Conservation (phyloP, 1,140 invertebrate genomes). For the Drosophila oshimai region DNA sequence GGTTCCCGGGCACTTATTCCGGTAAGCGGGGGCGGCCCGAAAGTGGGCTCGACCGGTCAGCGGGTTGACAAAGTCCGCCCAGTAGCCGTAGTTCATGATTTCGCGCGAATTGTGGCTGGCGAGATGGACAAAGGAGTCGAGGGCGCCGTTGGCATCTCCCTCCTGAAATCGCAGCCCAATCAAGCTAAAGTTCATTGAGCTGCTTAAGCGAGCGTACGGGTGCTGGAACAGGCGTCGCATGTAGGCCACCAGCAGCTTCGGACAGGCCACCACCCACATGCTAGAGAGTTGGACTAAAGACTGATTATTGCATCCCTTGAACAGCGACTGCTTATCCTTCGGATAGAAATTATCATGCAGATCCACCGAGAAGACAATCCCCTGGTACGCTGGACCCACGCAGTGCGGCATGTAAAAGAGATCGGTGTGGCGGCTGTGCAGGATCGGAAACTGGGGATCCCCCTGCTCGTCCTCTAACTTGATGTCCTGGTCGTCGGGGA, state of each 20-base stretch:
- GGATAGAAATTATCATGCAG: neutral
- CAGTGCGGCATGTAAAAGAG: constrained; percentile 52
- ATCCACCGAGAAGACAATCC: constrained; percentile 19
- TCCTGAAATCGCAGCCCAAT: constrained; percentile 34
- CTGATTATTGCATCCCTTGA: neutral
- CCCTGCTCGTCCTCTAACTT: constrained; percentile 16
- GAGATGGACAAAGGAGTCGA: constrained; percentile 43
- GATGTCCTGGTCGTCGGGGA: constrained; percentile 43
- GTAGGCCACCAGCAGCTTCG: constrained; percentile 27
- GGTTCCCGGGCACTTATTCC: neutral
- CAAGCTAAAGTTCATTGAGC: constrained; percentile 37
- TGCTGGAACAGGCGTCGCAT: constrained; percentile 24
- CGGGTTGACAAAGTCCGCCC: constrained; percentile 66
- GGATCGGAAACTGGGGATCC: constrained; percentile 15
- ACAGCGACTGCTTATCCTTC: neutral
- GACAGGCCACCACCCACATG: constrained; percentile 14
- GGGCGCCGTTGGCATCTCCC: constrained; percentile 29
- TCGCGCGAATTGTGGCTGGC: constrained; percentile 23
- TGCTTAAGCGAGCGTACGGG: neutral
- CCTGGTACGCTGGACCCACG: constrained; percentile 49
- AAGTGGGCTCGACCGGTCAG: constrained; percentile 56
- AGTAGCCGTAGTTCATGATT: constrained; percentile 44
- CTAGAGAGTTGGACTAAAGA: neutral
- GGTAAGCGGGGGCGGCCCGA: neutral
- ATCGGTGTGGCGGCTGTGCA: constrained; percentile 25